Percentiles rank a stretch among this genome's conserved stretches.
These are phyloP conservation scores for Neoseiulus cucumeris DNA, from an alignment of 1,140 invertebrate species.

Conservation along the genomic window DNA sequence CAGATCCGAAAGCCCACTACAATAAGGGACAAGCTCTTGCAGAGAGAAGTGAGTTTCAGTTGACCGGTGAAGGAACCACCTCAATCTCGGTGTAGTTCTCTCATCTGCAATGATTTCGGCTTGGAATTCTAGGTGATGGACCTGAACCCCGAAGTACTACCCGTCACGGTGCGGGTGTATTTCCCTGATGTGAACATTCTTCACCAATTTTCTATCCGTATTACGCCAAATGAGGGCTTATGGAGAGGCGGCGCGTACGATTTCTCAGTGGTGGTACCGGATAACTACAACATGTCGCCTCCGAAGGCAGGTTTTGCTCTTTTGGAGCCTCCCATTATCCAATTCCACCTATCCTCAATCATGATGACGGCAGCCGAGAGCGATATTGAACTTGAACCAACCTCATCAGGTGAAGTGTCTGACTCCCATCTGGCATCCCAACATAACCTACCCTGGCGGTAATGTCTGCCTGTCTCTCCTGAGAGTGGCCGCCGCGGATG, in stretches of 20 bases:
- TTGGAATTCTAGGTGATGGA: conserved; percentile 71
- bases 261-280: conserved; percentile 64
- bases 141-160: conserved; percentile 56
- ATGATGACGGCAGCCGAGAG: no score
- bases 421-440: conserved; percentile 85
- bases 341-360: no score
- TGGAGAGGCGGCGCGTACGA: conserved; percentile 66
- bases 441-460: conserved; percentile 71
- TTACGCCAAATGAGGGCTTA: conserved; percentile 67
- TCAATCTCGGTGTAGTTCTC: no score
- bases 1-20: no score
- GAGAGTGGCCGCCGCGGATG: conserved; percentile 74
- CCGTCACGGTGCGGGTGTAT: conserved; percentile 49
- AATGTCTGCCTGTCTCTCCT: conserved; percentile 79
- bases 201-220: conserved; percentile 52
- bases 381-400: no score
- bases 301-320: conserved; percentile 24
- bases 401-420: conserved; percentile 62
- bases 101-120: no score
- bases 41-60: no score
- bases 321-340: no score
- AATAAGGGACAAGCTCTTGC: no score
- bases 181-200: conserved; percentile 64
- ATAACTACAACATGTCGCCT: conserved; percentile 90
- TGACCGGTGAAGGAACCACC: no score